Evolutionary conservation across 2,113 vertebrate genomes (phyloP).

Genomic region (Alaudala cheleensis): DNA sequence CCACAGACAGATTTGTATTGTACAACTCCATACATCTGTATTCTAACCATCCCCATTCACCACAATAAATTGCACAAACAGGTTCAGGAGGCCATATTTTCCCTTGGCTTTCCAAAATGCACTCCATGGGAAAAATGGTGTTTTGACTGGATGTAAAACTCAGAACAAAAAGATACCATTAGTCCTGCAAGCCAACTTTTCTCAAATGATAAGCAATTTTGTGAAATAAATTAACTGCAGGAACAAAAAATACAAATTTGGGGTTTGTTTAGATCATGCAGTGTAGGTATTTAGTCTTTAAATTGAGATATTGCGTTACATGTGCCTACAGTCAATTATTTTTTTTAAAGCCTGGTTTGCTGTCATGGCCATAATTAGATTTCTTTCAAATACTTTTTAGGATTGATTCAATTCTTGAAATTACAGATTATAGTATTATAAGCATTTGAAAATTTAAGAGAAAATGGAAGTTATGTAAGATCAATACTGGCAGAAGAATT

Average conservation of each 20-base stretch:
- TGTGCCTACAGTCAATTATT: neutral
- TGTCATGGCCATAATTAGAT: neutral
- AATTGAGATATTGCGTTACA: neutral
- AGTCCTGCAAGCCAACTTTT: neutral
- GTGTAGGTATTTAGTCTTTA: neutral
- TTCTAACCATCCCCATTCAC: neutral
- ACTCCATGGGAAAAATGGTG: neutral
- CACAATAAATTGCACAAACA: neutral
- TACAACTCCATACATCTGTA: neutral
- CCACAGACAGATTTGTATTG: neutral
- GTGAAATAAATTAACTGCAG: neutral
- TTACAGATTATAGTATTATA: constrained; percentile 15
- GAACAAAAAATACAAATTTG: neutral
- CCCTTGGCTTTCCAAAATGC: neutral
- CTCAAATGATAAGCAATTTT: neutral
- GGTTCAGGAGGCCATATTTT: neutral
- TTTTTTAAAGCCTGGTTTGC: neutral
- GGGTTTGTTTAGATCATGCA: neutral
- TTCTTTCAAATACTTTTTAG: constrained; percentile 1
- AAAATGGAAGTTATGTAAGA: neutral
- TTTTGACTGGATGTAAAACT: neutral
- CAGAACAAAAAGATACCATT: neutral
- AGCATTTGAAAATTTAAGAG: constrained; percentile 18
- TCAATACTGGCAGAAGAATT: neutral
- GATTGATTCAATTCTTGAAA: neutral